Percentiles rank a stretch among this genome's conserved stretches.
These are phyloP conservation scores for Microtus ochrogaster DNA, from an alignment of 2,113 vertebrate genomes.

Conservation along the genomic window DNA sequence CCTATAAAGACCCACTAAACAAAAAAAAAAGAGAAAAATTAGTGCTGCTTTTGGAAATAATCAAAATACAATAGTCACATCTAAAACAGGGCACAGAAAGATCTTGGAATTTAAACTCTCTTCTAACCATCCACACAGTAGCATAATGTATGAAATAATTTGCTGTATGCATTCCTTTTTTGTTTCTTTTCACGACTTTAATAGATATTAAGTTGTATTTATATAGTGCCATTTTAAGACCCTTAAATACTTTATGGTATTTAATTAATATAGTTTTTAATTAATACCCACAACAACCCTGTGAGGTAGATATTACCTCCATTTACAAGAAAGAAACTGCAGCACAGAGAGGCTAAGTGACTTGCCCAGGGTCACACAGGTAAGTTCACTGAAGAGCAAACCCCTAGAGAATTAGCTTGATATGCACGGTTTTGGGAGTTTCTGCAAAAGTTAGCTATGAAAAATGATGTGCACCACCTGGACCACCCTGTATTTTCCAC, in stretches of 20 bases:
- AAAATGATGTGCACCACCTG: background rate
- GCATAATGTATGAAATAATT: background rate
- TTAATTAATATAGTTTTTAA: no score
- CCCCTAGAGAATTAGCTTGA: background rate
- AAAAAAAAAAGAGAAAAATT: background rate
- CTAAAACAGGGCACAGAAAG: background rate
- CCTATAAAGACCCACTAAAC: background rate
- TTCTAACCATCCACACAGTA: background rate
- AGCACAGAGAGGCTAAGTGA: no score
- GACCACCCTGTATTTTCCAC: background rate
- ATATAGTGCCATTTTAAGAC: no score
- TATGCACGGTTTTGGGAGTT: background rate
- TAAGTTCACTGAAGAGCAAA: background rate
- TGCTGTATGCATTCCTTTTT: background rate
- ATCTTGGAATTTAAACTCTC: background rate
- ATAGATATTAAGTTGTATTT: no score
- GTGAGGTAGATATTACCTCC: no score
- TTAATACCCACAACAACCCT: no score
- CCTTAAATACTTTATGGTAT: no score
- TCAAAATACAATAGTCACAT: background rate
- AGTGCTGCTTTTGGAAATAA: background rate
- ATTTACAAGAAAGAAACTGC: no score
- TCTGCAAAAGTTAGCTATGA: background rate
- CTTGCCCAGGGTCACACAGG: no score
- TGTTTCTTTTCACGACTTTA: no score